These are phyloP conservation scores for Ceratitis capitata DNA, from an alignment of 1,140 invertebrate genomes.

Conservation along the genomic window DNA sequence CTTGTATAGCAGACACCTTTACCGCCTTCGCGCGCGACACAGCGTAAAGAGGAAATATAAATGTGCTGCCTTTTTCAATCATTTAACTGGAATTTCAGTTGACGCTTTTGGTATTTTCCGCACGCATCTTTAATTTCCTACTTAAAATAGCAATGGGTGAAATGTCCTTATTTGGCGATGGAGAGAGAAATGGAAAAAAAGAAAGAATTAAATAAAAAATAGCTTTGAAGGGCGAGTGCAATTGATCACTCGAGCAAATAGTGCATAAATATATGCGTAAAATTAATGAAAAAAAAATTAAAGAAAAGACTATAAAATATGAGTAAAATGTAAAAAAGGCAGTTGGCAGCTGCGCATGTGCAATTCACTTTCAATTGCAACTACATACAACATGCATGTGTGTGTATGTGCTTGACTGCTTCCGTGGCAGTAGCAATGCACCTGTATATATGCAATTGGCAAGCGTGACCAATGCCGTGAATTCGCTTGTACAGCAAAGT, in stretches of 20 bases:
- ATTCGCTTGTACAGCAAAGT: slow-evolving; percentile 8
- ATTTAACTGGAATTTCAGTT: slow-evolving; percentile 18
- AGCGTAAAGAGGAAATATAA: neutral
- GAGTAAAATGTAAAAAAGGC: neutral
- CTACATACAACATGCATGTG: neutral
- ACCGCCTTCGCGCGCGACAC: neutral
- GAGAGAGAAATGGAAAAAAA: neutral
- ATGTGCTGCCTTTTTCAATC: neutral
- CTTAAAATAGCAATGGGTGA: slow-evolving; percentile 21
- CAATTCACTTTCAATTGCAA: neutral
- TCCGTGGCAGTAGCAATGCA: neutral
- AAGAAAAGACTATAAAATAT: neutral
- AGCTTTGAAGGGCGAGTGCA: neutral
- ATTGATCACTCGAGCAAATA: neutral
- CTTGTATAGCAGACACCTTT: neutral
- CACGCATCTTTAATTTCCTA: slow-evolving; percentile 39
- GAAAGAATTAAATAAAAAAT: neutral
- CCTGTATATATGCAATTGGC: slow-evolving; percentile 1
- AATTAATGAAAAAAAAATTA: neutral
- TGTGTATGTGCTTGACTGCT: neutral
- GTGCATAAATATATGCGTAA: neutral
- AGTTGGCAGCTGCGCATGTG: slow-evolving; percentile 11
- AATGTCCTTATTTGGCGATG: slow-evolving; percentile 7
- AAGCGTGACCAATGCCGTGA: slow-evolving; percentile 34
- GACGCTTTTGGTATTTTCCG: slow-evolving; percentile 27